phyloP scores from a whole-genome alignment of 1,140 invertebrate species.

The Dinothrombium tinctorium region DNA sequence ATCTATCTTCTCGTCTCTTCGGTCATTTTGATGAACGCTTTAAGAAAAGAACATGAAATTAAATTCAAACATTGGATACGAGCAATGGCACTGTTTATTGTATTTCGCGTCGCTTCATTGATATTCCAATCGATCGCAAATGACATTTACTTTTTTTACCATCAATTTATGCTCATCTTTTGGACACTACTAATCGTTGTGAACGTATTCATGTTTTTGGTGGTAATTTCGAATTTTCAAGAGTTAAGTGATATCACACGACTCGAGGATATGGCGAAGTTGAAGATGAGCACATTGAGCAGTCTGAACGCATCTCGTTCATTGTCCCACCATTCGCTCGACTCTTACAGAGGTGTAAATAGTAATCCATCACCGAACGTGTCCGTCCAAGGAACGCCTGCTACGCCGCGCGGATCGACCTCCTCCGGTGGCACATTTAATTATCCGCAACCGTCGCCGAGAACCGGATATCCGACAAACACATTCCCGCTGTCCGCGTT shows the following conservation, averaged over 20 bases:
- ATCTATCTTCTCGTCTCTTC: slow-evolving; percentile 50
- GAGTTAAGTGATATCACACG: slow-evolving; percentile 64
- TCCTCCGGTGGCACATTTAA: neutral
- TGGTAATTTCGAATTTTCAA: slow-evolving; percentile 66
- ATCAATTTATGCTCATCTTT: slow-evolving; percentile 53
- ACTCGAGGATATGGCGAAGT: slow-evolving; percentile 67
- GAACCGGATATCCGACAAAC: neutral
- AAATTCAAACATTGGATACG: slow-evolving; percentile 64
- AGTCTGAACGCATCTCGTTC: slow-evolving; percentile 11
- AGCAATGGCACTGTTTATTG: slow-evolving; percentile 47
- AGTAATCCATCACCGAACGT: slow-evolving; percentile 3
- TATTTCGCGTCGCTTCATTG: slow-evolving; percentile 48
- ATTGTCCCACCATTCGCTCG: slow-evolving; percentile 10
- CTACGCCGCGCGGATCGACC: neutral
- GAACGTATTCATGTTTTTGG: slow-evolving; percentile 53
- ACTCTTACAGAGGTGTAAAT: slow-evolving; percentile 6
- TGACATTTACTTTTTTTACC: slow-evolving; percentile 72
- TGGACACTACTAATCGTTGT: slow-evolving; percentile 46
- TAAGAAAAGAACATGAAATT: slow-evolving; percentile 51
- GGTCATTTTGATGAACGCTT: slow-evolving; percentile 48
- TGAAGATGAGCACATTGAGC: slow-evolving; percentile 38
- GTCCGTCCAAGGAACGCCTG: neutral
- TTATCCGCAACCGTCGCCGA: slow-evolving; percentile 1
- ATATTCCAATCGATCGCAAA: slow-evolving; percentile 68
- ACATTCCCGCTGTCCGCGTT: neutral